phyloP scores from a whole-genome alignment of 2,888 invertebrate genomes.

The Caenorhabditis afra region DNA sequence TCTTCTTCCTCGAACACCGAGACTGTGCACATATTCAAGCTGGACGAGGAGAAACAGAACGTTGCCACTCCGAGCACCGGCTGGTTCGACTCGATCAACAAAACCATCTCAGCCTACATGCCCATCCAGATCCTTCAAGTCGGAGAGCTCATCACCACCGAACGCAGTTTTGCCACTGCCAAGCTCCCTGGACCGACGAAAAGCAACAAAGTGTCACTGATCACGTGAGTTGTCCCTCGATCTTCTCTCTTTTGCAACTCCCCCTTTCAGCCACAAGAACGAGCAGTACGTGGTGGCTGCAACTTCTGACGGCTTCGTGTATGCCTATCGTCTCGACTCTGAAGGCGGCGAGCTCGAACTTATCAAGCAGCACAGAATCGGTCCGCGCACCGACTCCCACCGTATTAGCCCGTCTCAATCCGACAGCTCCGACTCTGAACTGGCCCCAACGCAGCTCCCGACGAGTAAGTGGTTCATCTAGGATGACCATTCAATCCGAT shows the following conservation, averaged over 20 bases:
- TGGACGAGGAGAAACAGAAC: slow-evolving; percentile 83
- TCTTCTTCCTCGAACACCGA: slow-evolving; percentile 95
- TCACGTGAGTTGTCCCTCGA: slow-evolving; percentile 83
- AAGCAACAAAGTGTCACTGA: slow-evolving; percentile 91
- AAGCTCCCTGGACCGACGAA: slow-evolving; percentile 91
- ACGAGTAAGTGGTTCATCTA: too few species aligned
- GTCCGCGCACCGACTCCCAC: slow-evolving; percentile 60
- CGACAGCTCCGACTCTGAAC: too few species aligned
- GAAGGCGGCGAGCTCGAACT: slow-evolving; percentile 94
- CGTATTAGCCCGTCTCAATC: slow-evolving; percentile 35
- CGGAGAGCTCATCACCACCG: slow-evolving; percentile 95
- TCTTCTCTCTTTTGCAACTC: slow-evolving; percentile 10
- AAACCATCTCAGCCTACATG: slow-evolving; percentile 90
- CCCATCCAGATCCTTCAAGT: slow-evolving; percentile 85
- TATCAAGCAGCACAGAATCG: slow-evolving; percentile 84
- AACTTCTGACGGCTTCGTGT: slow-evolving; percentile 92
- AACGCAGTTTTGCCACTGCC: slow-evolving; percentile 94
- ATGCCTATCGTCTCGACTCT: slow-evolving; percentile 89
- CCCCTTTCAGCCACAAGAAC: slow-evolving; percentile 86
- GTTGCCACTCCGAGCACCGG: slow-evolving; percentile 82
- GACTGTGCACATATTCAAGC: slow-evolving; percentile 96
- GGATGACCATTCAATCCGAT: slow-evolving; percentile 35
- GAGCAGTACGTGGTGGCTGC: slow-evolving; percentile 91
- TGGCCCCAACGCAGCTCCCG: too few species aligned
- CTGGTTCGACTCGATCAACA: slow-evolving; percentile 94